These are phyloP conservation scores for Hydrolagus colliei DNA, from an alignment of 2,797 vertebrate species.

Conservation along the genomic window DNA sequence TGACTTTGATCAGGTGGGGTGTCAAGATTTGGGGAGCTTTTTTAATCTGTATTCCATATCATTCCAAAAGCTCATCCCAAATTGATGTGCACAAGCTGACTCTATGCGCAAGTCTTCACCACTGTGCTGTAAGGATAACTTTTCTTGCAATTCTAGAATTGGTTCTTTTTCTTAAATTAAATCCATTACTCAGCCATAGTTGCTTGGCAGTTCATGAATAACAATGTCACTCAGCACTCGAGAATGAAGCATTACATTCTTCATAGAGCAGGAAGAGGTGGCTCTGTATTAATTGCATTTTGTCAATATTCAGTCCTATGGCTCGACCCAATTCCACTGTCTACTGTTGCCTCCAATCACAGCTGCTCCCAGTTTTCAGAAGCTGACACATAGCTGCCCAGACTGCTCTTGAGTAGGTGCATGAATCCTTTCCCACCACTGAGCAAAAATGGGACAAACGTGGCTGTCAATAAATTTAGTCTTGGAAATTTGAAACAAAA, in stretches of 20 bases:
- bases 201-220: background rate
- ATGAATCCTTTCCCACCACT: too few relatives aligned
- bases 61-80: background rate
- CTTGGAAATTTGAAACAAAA: too few relatives aligned
- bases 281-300: background rate
- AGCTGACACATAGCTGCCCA: background rate
- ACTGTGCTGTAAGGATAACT: slow-evolving; percentile 13
- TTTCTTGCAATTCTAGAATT: background rate
- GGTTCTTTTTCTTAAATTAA: background rate
- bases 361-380: background rate
- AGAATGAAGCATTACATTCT: background rate
- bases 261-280: background rate
- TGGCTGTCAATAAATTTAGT: too few relatives aligned
- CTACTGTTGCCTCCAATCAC: background rate
- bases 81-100: background rate
- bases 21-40: background rate
- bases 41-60: background rate
- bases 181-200: background rate
- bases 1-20: too few relatives aligned
- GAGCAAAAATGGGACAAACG: too few relatives aligned
- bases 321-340: background rate
- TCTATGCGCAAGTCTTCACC: background rate
- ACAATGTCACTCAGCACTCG: background rate
- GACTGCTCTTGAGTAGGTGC: background rate
- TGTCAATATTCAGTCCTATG: background rate